A percentile compares a stretch with the other conserved stretches of the same genome.
These are phyloP conservation scores for Micromesistius poutassou DNA, from an alignment of 2,797 vertebrate species.

Conservation along the genomic window DNA sequence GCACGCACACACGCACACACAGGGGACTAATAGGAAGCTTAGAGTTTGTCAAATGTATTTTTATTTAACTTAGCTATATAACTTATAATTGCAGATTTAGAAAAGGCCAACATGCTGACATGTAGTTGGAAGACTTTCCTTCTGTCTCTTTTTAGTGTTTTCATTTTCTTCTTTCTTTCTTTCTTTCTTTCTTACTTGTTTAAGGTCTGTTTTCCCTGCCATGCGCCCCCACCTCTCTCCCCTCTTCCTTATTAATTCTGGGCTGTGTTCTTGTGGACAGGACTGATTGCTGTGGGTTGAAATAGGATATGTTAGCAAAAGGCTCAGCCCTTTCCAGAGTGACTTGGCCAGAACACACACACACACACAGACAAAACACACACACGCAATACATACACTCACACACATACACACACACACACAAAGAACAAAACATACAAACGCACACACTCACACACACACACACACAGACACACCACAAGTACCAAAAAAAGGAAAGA, in stretches of 20 bases:
- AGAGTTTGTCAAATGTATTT: slow-evolving; percentile 9
- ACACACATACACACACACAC: slow-evolving; percentile 32
- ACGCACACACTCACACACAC: slow-evolving; percentile 13
- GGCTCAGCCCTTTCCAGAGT: slow-evolving; percentile 59
- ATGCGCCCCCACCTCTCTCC: slow-evolving; percentile 20
- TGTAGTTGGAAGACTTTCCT: slow-evolving; percentile 2
- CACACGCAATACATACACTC: slow-evolving; percentile 12
- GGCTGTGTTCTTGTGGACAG: slow-evolving; percentile 61
- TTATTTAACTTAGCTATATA: slow-evolving; percentile 4
- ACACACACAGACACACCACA: neutral
- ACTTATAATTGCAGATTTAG: neutral
- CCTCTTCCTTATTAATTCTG: slow-evolving; percentile 61
- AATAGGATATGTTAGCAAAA: slow-evolving; percentile 63
- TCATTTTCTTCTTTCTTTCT: neutral
- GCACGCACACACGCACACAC: neutral
- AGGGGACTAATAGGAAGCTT: slow-evolving; percentile 5
- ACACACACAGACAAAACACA: slow-evolving; percentile 26
- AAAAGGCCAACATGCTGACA: slow-evolving; percentile 8
- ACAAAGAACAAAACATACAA: no score
- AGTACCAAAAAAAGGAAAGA: neutral
- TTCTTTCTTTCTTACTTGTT: slow-evolving; percentile 31
- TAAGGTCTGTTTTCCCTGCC: slow-evolving; percentile 34
- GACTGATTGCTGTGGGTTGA: slow-evolving; percentile 67
- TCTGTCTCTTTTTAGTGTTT: slow-evolving; percentile 10
- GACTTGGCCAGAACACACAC: slow-evolving; percentile 55